Conservation (phyloP, 2,888 invertebrate species). For the Micoletzkya japonica region DNA sequence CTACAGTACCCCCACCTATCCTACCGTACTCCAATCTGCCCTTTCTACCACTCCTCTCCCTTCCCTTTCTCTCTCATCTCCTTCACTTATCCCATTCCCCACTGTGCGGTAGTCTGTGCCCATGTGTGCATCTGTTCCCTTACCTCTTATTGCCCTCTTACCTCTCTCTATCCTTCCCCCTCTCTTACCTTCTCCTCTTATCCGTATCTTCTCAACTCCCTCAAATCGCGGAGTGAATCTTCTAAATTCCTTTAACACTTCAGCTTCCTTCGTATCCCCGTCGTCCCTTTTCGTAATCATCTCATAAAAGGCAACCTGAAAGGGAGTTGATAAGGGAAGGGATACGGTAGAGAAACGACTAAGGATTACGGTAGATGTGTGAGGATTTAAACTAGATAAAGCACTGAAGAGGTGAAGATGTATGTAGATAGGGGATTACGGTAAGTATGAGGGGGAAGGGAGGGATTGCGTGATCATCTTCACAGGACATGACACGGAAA, state of each 20-base stretch:
- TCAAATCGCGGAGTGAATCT: constrained; percentile 34
- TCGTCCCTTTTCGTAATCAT: background rate
- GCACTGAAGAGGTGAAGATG: too few species aligned
- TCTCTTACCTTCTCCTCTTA: constrained; percentile 40
- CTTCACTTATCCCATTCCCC: background rate
- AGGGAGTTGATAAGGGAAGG: too few species aligned
- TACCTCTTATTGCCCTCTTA: too few species aligned
- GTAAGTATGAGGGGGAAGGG: too few species aligned
- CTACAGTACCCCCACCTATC: background rate
- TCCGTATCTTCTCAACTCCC: constrained; percentile 34
- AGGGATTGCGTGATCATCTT: too few species aligned
- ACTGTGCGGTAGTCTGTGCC: background rate
- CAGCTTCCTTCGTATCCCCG: constrained; percentile 13
- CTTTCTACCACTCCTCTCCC: constrained; percentile 3
- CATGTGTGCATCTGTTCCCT: background rate
- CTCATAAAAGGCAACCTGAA: background rate
- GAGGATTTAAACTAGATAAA: too few species aligned
- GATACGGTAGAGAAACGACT: too few species aligned
- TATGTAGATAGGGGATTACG: too few species aligned
- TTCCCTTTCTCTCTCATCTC: constrained; percentile 15
- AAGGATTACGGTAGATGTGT: too few species aligned
- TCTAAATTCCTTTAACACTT: constrained; percentile 32
- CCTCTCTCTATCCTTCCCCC: background rate
- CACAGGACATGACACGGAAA: too few species aligned
- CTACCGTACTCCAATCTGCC: background rate